Percentiles rank a stretch among this genome's conserved stretches.
These are phyloP conservation scores for Drosophila oshimai DNA, from an alignment of 1,140 invertebrate genomes.

Conservation along the genomic window DNA sequence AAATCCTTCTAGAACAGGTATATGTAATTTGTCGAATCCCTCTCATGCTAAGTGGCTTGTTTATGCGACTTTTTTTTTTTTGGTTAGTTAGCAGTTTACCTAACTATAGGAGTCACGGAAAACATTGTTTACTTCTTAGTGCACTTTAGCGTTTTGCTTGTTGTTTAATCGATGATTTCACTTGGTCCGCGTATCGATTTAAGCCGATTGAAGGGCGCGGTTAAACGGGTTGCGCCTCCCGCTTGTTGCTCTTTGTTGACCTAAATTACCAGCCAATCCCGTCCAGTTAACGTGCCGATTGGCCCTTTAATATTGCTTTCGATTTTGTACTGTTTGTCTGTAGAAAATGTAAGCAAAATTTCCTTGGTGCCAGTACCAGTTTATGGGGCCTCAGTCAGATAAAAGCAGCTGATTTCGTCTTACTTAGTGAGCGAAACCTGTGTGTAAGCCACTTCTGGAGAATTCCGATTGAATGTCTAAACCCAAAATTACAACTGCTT, in stretches of 20 bases:
- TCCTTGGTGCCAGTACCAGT: not conserved
- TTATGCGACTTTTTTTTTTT: too few relatives aligned
- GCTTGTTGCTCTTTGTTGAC: constrained; percentile 50
- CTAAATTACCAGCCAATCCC: constrained; percentile 37
- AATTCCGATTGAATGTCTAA: too few relatives aligned
- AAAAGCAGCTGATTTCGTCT: not conserved
- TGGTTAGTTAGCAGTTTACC: too few relatives aligned
- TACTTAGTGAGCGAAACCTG: not conserved
- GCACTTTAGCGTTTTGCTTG: not conserved
- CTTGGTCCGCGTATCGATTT: constrained; percentile 58
- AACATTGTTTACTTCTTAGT: not conserved
- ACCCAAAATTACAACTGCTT: too few relatives aligned
- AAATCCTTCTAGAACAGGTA: too few relatives aligned
- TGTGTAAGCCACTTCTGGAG: too few relatives aligned
- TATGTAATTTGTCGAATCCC: too few relatives aligned
- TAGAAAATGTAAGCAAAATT: not conserved
- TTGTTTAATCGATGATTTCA: constrained; percentile 73
- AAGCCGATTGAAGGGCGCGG: constrained; percentile 60
- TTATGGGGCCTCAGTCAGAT: not conserved
- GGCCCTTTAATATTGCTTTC: constrained; percentile 10
- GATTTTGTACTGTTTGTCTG: not conserved
- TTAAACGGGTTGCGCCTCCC: constrained; percentile 12
- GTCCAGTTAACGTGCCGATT: constrained; percentile 24
- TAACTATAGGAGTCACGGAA: too few relatives aligned
- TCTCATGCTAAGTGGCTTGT: too few relatives aligned